Evolutionary conservation across 2,113 vertebrate genomes (phyloP).

Genomic region (Xyliphius kryptos): DNA sequence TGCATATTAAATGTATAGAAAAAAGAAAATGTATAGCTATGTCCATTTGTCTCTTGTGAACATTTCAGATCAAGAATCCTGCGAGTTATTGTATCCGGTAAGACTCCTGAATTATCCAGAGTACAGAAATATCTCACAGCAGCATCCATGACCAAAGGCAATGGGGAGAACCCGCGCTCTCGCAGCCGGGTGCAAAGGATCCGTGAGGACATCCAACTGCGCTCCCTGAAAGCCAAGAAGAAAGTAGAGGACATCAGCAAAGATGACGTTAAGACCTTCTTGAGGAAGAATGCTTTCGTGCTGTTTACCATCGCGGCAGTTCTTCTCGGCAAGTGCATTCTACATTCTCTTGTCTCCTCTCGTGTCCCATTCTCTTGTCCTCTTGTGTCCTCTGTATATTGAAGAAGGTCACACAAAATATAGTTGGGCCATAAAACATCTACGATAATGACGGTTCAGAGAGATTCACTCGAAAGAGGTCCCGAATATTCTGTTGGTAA

Average conservation of each 20-base stretch:
- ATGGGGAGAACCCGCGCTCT: constrained; percentile 65
- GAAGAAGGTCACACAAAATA: too few relatives aligned
- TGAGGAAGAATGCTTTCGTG: constrained; percentile 90
- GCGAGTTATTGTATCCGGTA: neutral
- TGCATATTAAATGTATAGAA: too few relatives aligned
- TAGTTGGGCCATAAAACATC: too few relatives aligned
- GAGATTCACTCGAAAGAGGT: too few relatives aligned
- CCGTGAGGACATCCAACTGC: constrained; percentile 84
- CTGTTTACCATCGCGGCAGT: constrained; percentile 88
- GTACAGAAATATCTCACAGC: neutral
- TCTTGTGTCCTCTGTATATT: too few relatives aligned
- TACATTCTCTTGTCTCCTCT: too few relatives aligned
- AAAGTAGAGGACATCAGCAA: constrained; percentile 91
- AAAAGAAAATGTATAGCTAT: too few relatives aligned
- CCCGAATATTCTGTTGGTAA: too few relatives aligned
- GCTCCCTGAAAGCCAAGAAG: constrained; percentile 88
- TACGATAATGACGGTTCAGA: too few relatives aligned
- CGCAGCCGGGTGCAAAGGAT: constrained; percentile 80
- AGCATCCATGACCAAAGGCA: constrained; percentile 67
- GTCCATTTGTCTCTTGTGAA: too few relatives aligned
- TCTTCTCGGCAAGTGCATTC: constrained; percentile 84
- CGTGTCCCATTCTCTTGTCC: too few relatives aligned
- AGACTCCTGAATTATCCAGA: neutral
- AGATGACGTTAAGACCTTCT: constrained; percentile 82
- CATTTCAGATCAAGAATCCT: too few relatives aligned